Evolutionary conservation across 2,888 invertebrate genomes (phyloP), one percentile per base, ranked within the genome.

Genomic region (Diabrotica balteata): DNA sequence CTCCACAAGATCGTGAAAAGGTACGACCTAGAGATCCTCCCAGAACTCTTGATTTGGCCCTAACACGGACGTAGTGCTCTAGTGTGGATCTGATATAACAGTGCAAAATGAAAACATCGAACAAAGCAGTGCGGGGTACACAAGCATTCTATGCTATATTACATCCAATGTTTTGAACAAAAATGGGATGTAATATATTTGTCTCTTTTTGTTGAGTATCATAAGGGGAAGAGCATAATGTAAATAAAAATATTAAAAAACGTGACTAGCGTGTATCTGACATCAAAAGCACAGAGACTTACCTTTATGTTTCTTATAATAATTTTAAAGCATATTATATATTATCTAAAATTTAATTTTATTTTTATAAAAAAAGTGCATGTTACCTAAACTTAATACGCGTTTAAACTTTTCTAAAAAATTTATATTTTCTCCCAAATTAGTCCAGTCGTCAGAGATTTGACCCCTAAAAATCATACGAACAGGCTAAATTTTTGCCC

Each of bases 21-120:
- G 89, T 88, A 77, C 90, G 85, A 75, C 90, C 90, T 81, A 90
- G 85, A 84, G 89, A 88, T 73, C 89, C 87, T 80, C 89, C 88
- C 81, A 88, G 88, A 72, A 88, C 87, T 70, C 89, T 86, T 79
- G 89, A 88, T 85, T 89, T 89, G 78, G 88, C 87, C 81, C 88
- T 88, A 85, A 85, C 84, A 85, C 89, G 82, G 73, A 85, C 84
- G 82, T 84, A 86, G 79, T 86, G 85, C 80, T 85, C 86, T 80
- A 86, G 82, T 79, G 85, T 84, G 75, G 85, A 85, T 83, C 86
- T 86, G 80, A 78, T 77, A 75, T 76, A 76, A 79, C 74, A 79
- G 81, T 81, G 80, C 80, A 79, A 80, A 55, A 53, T 79, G 75
- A 80, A 81, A 80, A 80, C 75, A 77, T 75, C 72, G 77, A 77